Conservation (phyloP, 2,113 vertebrate genomes). For the Tyto alba region DNA sequence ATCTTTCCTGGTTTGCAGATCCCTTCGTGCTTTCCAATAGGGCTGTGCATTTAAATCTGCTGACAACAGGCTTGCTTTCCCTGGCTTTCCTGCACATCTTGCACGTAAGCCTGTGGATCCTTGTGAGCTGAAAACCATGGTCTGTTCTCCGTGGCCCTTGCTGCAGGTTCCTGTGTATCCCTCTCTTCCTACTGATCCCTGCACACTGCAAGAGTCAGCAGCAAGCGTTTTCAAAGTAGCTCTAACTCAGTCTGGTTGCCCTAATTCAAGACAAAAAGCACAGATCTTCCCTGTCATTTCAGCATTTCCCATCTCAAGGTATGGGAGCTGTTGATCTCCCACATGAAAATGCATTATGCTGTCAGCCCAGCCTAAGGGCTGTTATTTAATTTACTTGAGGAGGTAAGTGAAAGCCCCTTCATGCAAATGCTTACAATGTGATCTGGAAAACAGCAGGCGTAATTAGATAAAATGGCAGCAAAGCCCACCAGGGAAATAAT, state of each 20-base stretch:
- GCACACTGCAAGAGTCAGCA: neutral
- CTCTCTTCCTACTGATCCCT: neutral
- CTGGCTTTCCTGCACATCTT: slow-evolving; percentile 2
- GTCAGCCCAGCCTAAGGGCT: slow-evolving; percentile 62
- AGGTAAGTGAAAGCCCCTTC: slow-evolving; percentile 68
- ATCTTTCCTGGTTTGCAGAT: slow-evolving; percentile 23
- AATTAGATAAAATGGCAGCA: slow-evolving; percentile 67
- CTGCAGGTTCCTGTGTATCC: neutral
- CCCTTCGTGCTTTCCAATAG: neutral
- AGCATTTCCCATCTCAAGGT: slow-evolving; percentile 34
- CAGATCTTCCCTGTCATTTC: slow-evolving; percentile 14
- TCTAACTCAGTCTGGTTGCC: neutral
- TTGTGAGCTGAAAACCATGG: rapidly evolving
- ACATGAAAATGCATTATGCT: slow-evolving; percentile 56
- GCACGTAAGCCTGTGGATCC: neutral
- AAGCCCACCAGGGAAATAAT: slow-evolving; percentile 58
- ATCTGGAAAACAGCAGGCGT: slow-evolving; percentile 65
- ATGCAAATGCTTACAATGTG: slow-evolving; percentile 63
- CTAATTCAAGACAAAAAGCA: neutral
- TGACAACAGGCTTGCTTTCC: slow-evolving; percentile 6
- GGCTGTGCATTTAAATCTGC: slow-evolving; percentile 10
- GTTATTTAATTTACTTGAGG: slow-evolving; percentile 67
- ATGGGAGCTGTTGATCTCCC: slow-evolving; percentile 60
- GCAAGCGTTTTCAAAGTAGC: neutral
- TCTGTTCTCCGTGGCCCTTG: neutral